Evolutionary conservation across 2,888 invertebrate genomes (phyloP), one percentile per base, ranked within the genome.

Genomic region (Micropterix aruncella): DNA sequence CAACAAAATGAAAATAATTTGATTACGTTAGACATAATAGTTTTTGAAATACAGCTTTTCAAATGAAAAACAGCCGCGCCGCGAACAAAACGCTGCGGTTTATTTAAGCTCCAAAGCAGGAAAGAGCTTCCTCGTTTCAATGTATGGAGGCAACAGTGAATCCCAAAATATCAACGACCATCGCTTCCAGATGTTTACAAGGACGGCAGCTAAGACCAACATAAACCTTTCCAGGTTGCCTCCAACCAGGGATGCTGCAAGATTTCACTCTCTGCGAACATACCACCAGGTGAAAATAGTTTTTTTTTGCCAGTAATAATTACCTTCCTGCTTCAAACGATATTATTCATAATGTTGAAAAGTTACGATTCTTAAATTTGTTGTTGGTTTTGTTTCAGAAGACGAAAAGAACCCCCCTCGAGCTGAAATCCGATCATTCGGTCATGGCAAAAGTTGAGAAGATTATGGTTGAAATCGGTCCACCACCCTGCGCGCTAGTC

Each of bases 211-310:
- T 37, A 37, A 37, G 38, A n/a, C n/a, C n/a, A n/a, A n/a, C n/a
- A n/a, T n/a, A n/a, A n/a, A n/a, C n/a, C n/a, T n/a, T n/a, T n/a
- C 38, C 38, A 37, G 38, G 38, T 37, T 37, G 38, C 38, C 38
- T 37, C 38, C 38, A 37, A 37, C 38, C 38, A 37, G 38, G 38
- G 38, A 37, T 37, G 38, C 38, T 37, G 38, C 38, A 37, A n/a
- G n/a, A n/a, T n/a, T n/a, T n/a, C n/a, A n/a, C n/a, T n/a, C n/a
- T n/a, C n/a, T n/a, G n/a, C n/a, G n/a, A n/a, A n/a, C n/a, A n/a
- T n/a, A n/a, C n/a, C n/a, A n/a, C n/a, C n/a, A n/a, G n/a, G n/a
- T n/a, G 16, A 16, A 37, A 15, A 4, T 37, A 14, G 16, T 16
- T 37, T 16, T 37, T 16, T 37, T 37, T 37, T 37, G 16, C 38